phyloP scores from a whole-genome alignment of 2,113 vertebrate genomes.

The Pogona vitticeps region DNA sequence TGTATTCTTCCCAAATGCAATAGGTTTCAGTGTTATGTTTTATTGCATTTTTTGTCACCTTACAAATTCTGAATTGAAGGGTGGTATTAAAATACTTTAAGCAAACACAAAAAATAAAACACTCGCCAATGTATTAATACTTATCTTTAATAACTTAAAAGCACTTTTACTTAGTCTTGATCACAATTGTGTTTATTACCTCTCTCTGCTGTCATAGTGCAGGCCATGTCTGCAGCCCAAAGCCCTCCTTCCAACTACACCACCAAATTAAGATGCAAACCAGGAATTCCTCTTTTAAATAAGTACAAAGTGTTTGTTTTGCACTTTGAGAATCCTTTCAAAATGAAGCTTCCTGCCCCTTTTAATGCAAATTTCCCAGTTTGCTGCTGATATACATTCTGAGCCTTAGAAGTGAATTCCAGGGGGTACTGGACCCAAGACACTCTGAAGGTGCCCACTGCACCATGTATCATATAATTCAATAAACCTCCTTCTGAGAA shows the following conservation, averaged over 20 bases:
- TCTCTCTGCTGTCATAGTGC: background rate
- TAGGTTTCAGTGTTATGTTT: background rate
- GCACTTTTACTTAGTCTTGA: background rate
- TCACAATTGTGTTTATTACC: background rate
- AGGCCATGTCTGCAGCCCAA: background rate
- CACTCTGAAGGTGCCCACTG: too few relatives aligned
- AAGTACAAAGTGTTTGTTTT: background rate
- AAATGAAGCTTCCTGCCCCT: too few relatives aligned
- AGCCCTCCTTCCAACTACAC: too few relatives aligned
- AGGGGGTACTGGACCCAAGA: background rate
- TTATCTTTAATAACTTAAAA: background rate
- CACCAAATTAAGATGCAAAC: too few relatives aligned
- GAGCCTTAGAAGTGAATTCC: too few relatives aligned
- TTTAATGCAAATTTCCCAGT: too few relatives aligned
- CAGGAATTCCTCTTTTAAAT: background rate
- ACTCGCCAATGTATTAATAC: too few relatives aligned
- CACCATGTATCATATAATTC: too few relatives aligned
- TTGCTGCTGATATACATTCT: too few relatives aligned
- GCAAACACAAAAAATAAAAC: background rate
- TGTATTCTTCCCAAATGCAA: background rate
- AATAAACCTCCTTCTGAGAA: too few relatives aligned
- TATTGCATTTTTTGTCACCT: background rate
- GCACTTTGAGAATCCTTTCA: too few relatives aligned
- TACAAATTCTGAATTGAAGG: background rate
- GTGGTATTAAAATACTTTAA: background rate